A percentile compares a stretch with the other conserved stretches of the same genome.
Conservation (phyloP, 2,888 invertebrate species). For the Drosophila falleni region DNA sequence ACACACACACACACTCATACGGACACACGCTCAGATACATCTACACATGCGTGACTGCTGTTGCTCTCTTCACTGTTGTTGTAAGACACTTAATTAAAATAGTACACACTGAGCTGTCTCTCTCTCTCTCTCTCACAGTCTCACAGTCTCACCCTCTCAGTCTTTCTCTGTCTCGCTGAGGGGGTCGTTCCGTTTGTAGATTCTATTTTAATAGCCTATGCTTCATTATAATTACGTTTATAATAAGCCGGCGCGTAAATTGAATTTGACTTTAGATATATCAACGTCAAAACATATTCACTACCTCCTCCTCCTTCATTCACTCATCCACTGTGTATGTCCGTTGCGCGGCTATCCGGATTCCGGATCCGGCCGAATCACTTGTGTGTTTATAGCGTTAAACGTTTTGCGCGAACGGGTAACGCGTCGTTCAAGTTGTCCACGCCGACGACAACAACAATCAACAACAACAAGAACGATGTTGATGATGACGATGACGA, state of each 20-base stretch:
- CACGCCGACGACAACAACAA: conserved; percentile 36
- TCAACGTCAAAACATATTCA: conserved; percentile 42
- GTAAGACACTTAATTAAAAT: conserved; percentile 81
- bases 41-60: conserved; percentile 63
- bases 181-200: conserved; percentile 62
- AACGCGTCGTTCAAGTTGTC: conserved; percentile 48
- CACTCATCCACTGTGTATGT: neutral
- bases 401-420: conserved; percentile 55
- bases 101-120: conserved; percentile 59
- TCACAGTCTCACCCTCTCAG: too few species aligned
- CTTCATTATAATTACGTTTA: conserved; percentile 73
- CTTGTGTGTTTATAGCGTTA: conserved; percentile 46
- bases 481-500: conserved; percentile 29
- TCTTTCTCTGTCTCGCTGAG: conserved; percentile 40
- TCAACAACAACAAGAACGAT: neutral
- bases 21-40: conserved; percentile 39
- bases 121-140: neutral
- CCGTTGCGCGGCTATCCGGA: conserved; percentile 32
- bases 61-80: conserved; percentile 38
- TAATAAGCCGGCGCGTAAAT: conserved; percentile 65
- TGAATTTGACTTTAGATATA: conserved; percentile 64
- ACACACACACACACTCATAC: conserved; percentile 4
- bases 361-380: conserved; percentile 55
- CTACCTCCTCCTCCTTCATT: conserved; percentile 14
- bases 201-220: conserved; percentile 67